These are phyloP conservation scores for Synanceia verrucosa DNA, from an alignment of 2,797 vertebrate genomes.

Conservation along the genomic window DNA sequence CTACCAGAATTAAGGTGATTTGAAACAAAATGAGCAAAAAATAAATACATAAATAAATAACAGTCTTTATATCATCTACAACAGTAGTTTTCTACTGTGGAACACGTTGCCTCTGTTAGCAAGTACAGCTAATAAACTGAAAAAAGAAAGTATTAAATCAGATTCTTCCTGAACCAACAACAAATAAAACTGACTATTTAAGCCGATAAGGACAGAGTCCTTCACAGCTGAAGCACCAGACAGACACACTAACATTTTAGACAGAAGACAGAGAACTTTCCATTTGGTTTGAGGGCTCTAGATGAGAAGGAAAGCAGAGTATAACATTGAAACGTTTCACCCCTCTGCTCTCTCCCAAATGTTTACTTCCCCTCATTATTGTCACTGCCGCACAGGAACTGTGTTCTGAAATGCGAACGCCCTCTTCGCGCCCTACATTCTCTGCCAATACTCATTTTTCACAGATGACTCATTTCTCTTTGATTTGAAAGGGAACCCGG, in stretches of 20 bases:
- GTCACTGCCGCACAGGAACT: constrained; percentile 31
- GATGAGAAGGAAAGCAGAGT: constrained; percentile 45
- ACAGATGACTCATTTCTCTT: constrained; percentile 65
- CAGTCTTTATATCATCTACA: background rate
- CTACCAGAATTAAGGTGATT: background rate
- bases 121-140: background rate
- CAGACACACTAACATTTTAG: background rate
- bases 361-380: constrained; percentile 46
- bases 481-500: constrained; percentile 50
- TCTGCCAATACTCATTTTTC: constrained; percentile 53
- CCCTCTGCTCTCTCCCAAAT: constrained; percentile 1
- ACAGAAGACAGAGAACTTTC: constrained; percentile 8
- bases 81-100: background rate
- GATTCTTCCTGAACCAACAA: too few relatives aligned
- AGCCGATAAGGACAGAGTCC: background rate
- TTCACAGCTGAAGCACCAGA: background rate
- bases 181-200: background rate
- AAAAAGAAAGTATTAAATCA: background rate
- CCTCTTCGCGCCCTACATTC: constrained; percentile 48
- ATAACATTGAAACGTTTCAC: constrained; percentile 32
- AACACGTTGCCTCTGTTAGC: background rate
- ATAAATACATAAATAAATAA: background rate
- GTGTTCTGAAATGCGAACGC: constrained; percentile 36
- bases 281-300: constrained; percentile 14
- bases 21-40: background rate